Evolutionary conservation across 2,113 vertebrate genomes (phyloP), one percentile per base, ranked within the genome.

Genomic region (Gymnobelideus leadbeateri): DNA sequence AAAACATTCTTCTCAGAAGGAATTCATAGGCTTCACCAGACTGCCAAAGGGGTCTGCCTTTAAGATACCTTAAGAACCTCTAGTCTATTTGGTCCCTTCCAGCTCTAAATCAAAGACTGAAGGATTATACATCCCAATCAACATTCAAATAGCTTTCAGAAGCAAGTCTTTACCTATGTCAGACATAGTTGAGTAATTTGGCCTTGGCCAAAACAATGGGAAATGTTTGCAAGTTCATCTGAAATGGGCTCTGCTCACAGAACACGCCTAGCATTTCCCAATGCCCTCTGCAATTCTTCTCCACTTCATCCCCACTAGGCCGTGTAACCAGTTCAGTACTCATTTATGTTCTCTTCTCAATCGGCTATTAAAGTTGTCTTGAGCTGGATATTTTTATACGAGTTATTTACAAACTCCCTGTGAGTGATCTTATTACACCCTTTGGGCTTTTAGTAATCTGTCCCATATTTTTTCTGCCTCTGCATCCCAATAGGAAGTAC

Each of bases 381-480:
- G 68, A 84, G 23, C 68, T 43, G n/a, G n/a, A 23, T 84, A 84
- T 84, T 84, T 77, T 84, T 84, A 84, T 84, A 84, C 37, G 23
- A 43, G 68, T 84, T 84, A 19, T 84, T 84, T 84, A 84, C 68
- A 84, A 84, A 84, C 68, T 84, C 68, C 68, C 68, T 21, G 68
- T 84, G 68, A 84, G 68, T 84, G 68, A 84, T 84, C 68, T 84
- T 84, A 84, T 84, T 84, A 84, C 68, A 84, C 68, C 68, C 68
- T 84, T 84, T 43, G 68, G 68, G 68, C 68, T 84, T 84, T 84
- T 43, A 43, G 68, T 84, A 84, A 84, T 84, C 68, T 84, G 68
- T 84, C 68, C 68, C 68, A 84, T 84, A 84, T 84, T 84, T 84
- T 84, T 84, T 84, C 68, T 84, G 68, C 68, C 68, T 84, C 68